Conservation (phyloP, 2,113 vertebrate species). For the Ictalurus punctatus region DNA sequence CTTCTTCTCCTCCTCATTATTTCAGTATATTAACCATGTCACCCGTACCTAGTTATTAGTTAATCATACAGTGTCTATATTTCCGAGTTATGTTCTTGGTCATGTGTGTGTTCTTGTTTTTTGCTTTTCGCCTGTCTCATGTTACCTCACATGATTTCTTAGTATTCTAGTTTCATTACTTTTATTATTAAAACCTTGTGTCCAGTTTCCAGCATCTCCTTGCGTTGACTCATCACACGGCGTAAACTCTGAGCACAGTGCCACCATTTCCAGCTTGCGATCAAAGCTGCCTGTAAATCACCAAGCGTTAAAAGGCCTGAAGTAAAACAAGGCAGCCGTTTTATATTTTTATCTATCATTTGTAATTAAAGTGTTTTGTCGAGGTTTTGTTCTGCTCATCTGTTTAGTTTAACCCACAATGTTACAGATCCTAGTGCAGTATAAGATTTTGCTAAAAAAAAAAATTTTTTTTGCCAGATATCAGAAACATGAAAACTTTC, state of each 20-base stretch:
- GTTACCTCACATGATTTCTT: not conserved
- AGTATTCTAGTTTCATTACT: not conserved
- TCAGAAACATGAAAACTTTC: not conserved
- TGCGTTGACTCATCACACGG: not conserved
- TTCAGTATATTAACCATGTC: not conserved
- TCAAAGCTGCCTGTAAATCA: not conserved
- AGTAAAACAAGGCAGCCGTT: not conserved
- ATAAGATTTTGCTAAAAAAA: not conserved
- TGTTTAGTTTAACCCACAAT: not conserved
- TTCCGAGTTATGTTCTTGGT: not conserved
- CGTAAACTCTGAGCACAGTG: not conserved
- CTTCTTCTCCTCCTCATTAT: not conserved
- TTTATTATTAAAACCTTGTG: not conserved
- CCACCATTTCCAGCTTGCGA: not conserved
- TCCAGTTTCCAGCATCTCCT: not conserved
- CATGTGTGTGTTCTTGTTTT: not conserved
- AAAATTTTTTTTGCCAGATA: not conserved
- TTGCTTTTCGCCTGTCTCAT: not conserved
- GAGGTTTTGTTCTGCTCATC: not conserved
- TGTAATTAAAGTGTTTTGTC: not conserved
- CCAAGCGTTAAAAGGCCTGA: not conserved
- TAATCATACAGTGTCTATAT: not conserved
- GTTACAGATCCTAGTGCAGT: not conserved
- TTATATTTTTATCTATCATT: not conserved
- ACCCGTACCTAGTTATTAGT: not conserved